Base-by-base conservation (phyloP, 2,888 invertebrate genomes). In the Torymus texanus region DNA sequence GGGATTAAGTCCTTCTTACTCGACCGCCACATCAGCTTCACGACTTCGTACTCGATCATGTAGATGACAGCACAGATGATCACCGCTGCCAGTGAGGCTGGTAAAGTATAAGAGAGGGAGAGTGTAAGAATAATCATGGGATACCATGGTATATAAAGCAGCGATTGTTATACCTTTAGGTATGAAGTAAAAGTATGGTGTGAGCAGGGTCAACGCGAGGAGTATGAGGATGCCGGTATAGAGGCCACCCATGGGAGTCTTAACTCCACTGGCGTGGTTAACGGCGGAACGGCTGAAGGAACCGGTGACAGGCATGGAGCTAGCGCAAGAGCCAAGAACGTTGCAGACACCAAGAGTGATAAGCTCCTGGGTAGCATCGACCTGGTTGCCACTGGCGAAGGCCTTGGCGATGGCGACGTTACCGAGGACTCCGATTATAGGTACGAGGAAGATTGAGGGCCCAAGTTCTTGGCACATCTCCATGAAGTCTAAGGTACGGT, bases 401-500 rank as follows among this genome's bases (percentile, higher is more conserved):
- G 98, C 97, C 91, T 98, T 98, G 4, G 97, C 97, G 83, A 98
- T 98, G 12, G 98, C 98, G 0, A 98, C 97, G 87, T 97, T 97
- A 82, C 98, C 98, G 66, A 98, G 91, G 0, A 98, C 95, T 0
- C 96, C 97, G 83, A 98, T 95, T 53, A 98, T 93, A 1, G 98
- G 97, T 11, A 98, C 94, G 72, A 98, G 92, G 50, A 96, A 91
- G 82, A 98, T 94, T 0, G 97, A 97, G 0, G 95, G 94, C 4
- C 97, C 97, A 77, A 98, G 92, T 87, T 95, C 95, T 24, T 94
- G 92, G 78, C 95, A 92, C 95, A 95, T 95, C 82, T 94, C 94
- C 14, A 92, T 86, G 84, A 95, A 94, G 11, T 90, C 90, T 16
- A 94, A 91, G 2, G 94, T 93, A 68, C 91, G 91, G 75, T 93